Percentiles rank a stretch among this genome's conserved stretches.
Conservation (phyloP, 2,888 invertebrate genomes). For the Euphydryas editha region DNA sequence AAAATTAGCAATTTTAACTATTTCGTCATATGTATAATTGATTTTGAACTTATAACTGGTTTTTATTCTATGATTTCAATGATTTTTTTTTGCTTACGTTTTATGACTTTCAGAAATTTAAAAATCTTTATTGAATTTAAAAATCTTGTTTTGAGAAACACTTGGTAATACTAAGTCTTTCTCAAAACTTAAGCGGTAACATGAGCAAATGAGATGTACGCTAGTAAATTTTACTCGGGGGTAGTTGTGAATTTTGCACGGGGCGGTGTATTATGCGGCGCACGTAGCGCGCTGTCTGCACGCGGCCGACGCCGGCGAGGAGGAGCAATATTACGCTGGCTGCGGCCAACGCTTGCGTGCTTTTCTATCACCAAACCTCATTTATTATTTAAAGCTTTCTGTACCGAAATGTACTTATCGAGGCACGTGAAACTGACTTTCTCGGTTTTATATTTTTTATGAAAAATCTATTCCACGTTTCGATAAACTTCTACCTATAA, state of each 20-base stretch:
- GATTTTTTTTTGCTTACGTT: neutral
- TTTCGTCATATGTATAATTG: too few species aligned
- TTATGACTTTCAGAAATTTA: neutral
- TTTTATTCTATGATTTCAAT: too few species aligned
- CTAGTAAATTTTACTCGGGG: slow-evolving; percentile 75
- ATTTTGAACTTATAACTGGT: too few species aligned
- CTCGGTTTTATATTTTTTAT: slow-evolving; percentile 55
- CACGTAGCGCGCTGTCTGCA: slow-evolving; percentile 69
- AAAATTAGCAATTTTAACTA: too few species aligned
- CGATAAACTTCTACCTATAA: slow-evolving; percentile 2
- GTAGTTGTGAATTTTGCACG: slow-evolving; percentile 81
- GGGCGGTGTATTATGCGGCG: slow-evolving; percentile 78
- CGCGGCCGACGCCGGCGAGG: slow-evolving; percentile 50
- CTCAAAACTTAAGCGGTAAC: slow-evolving; percentile 61
- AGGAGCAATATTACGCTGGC: slow-evolving; percentile 57
- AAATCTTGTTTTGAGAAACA: too few species aligned
- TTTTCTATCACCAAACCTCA: slow-evolving; percentile 70
- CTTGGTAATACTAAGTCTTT: slow-evolving; percentile 51
- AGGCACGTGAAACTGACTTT: slow-evolving; percentile 63
- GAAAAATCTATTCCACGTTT: slow-evolving; percentile 50
- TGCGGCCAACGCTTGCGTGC: slow-evolving; percentile 56
- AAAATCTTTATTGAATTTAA: too few species aligned
- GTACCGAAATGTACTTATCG: slow-evolving; percentile 62
- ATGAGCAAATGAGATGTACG: slow-evolving; percentile 79
- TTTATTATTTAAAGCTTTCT: slow-evolving; percentile 74